Base-by-base conservation (phyloP, 2,113 vertebrate genomes). In the Tichodroma muraria region DNA sequence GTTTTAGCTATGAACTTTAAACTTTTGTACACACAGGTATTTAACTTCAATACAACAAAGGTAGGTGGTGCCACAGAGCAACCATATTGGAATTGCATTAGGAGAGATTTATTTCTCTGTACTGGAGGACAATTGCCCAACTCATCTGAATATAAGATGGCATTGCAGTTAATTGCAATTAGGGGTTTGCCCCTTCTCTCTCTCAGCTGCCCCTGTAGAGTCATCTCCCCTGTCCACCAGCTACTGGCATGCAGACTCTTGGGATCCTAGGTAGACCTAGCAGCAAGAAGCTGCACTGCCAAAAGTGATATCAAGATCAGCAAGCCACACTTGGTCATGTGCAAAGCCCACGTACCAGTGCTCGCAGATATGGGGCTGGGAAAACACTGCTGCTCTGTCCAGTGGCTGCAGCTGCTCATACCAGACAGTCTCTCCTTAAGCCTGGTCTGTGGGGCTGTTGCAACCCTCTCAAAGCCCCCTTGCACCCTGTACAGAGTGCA, bases 1-100 rank as follows among this genome's bases (percentile, higher is more conserved):
- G 88, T 91, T 96, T 93, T 68, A 92, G 85, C 89, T 50, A 66
- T 95, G 95, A 38, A 15, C 96, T 83, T 90, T 94, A 96, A 96
- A 90, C 94, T 96, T 97, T 85, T 95, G 91, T 93, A 95, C 94
- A 96, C 87, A 90, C 81, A 94, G 88, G 64, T 95, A 91, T 96
- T 94, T 96, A 95, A 93, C 91, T 96, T 95, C 88, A 92, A 89
- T 79, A 91, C 85, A 96, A 95, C 89, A 94, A 95, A 94, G 91
- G 88, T 78, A 90, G 87, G 77, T 88, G 84, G 88, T 94, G 86
- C 86, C 88, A 95, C 69, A 47, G 31, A 94, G 31, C 87, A 71
- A 80, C 80, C 90, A 76, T 31, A 33, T n/a, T 84, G 89, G 53
- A 90, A 72, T 56, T 93, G 59, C 40, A 30, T 86, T 69, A 80